Conservation (phyloP, 1,140 invertebrate genomes). For the Listronotus oregonensis region DNA sequence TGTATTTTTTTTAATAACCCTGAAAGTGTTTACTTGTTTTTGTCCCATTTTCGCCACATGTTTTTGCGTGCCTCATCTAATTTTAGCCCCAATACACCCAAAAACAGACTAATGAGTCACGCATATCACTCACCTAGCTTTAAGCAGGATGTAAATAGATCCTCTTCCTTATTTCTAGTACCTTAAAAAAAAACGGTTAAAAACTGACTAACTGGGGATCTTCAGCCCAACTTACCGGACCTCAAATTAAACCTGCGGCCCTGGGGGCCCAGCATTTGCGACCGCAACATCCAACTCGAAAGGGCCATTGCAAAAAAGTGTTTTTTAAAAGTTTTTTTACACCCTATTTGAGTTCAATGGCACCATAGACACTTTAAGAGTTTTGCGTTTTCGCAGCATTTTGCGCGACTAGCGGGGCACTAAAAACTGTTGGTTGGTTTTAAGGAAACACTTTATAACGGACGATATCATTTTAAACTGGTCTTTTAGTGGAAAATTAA, state of each 20-base stretch:
- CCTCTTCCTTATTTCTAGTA: constrained; percentile 36
- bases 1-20: neutral
- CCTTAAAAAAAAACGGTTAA: constrained; percentile 28
- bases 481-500: neutral
- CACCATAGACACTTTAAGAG: neutral
- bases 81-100: constrained; percentile 3
- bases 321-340: constrained; percentile 19
- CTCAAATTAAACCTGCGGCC: constrained; percentile 32
- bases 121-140: constrained; percentile 29
- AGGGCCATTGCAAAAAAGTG: constrained; percentile 37
- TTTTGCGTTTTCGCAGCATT: constrained; percentile 8
- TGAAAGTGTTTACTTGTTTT: constrained; percentile 11
- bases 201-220: neutral
- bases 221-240: constrained; percentile 27
- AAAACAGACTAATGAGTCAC: constrained; percentile 12
- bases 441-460: neutral
- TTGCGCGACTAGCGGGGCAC: constrained; percentile 3
- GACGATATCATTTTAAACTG: neutral
- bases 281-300: constrained; percentile 38
- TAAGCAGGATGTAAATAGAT: constrained; percentile 31
- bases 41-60: constrained; percentile 8
- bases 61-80: neutral
- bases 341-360: constrained; percentile 24
- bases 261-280: constrained; percentile 25
- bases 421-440: neutral